Percentiles rank a stretch among this genome's conserved stretches.
Conservation (phyloP, 2,888 invertebrate species). For the Sipunculus nudus region DNA sequence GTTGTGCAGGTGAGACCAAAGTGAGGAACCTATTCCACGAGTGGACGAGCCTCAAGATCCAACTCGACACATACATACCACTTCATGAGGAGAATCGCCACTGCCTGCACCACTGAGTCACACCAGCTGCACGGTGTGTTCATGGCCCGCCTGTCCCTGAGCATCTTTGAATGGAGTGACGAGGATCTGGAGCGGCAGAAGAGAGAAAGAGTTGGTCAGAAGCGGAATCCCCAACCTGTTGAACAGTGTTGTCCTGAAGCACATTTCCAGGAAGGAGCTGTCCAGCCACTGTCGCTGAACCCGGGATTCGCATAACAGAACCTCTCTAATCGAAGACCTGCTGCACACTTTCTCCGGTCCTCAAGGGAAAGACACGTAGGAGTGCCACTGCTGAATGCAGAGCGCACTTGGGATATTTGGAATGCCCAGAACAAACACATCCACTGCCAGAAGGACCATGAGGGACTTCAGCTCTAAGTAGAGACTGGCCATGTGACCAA, state of each 20-base stretch:
- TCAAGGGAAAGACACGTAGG: constrained; percentile 30
- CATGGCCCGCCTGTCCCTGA: constrained; percentile 31
- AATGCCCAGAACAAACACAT: constrained; percentile 29
- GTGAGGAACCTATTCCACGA: not conserved
- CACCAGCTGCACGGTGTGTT: constrained; percentile 37
- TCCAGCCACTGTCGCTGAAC: constrained; percentile 37
- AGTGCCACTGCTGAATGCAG: constrained; percentile 31
- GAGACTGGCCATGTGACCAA: constrained; percentile 27
- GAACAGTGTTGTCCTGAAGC: constrained; percentile 25
- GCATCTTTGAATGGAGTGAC: constrained; percentile 38
- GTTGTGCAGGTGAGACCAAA: constrained; percentile 18
- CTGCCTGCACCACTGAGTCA: constrained; percentile 30
- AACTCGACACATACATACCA: constrained; percentile 44
- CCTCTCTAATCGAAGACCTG: constrained; percentile 20
- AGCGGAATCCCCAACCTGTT: constrained; percentile 17
- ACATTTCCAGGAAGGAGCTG: constrained; percentile 30
- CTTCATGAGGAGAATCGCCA: constrained; percentile 39
- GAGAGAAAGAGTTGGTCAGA: constrained; percentile 26
- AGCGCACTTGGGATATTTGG: constrained; percentile 30
- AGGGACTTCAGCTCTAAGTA: constrained; percentile 31
- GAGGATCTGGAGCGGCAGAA: constrained; percentile 32
- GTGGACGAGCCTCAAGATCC: constrained; percentile 6
- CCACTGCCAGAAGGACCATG: constrained; percentile 34
- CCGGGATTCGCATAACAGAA: constrained; percentile 26
- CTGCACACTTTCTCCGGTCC: constrained; percentile 27